Evolutionary conservation across 2,888 invertebrate genomes (phyloP), one percentile per base, ranked within the genome.

Genomic region (Idaea aversata): DNA sequence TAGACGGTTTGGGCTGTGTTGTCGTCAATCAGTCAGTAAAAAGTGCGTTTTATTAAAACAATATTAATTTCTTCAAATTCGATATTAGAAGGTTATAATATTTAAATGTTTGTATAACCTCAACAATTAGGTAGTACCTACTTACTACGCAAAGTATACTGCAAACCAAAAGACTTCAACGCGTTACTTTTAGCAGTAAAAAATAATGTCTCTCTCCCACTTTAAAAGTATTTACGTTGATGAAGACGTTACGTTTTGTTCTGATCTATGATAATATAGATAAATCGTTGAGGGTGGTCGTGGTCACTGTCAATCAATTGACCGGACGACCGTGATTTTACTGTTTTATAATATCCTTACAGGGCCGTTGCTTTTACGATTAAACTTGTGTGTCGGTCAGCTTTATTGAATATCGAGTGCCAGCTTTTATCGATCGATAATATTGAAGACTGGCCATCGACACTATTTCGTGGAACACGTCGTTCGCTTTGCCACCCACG

Each of bases 401-500:
- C 71, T 81, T 82, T 81, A 78, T 82, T 78, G 77, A 79, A 80
- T 79, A 80, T 76, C 72, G 74, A 83, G 79, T 78, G 79, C 70
- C 77, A 77, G 74, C 76, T 75, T 83, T 84, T 86, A 85, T 84
- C 80, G 83, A 84, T 81, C 79, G 75, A 69, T 76, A 78, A 78
- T 82, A 81, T 81, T 78, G 75, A 77, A 76, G 72, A 73, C 77
- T 79, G 83, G 77, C 84, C 83, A 82, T 85, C 84, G 82, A 83
- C 84, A 84, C 81, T 84, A 84, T 84, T 88, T 87, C 89, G 85
- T 86, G 84, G 88, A 90, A 89, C 78, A 83, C 77, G 85, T 87
- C 88, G 87, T 47, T 47, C 47, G 47, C 90, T 47, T 47, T 13
- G 47, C 90, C 91, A 91, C 91, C 91, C 91, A 90, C 87, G 90